Evolutionary conservation across 2,113 vertebrate genomes (phyloP).

Genomic region (Pomatostomus ruficeps): DNA sequence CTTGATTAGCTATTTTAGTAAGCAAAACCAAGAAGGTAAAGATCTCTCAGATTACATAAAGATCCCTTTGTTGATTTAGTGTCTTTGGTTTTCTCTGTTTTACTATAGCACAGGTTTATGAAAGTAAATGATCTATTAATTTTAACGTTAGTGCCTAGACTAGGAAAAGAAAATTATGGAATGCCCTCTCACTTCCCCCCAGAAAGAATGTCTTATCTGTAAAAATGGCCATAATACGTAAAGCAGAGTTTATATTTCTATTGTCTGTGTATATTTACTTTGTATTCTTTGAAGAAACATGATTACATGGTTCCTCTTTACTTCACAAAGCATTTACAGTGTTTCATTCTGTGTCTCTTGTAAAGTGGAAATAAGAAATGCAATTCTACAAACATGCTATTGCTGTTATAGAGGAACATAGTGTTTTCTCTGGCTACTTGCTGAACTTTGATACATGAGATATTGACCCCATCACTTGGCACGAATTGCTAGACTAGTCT

Average conservation of each 20-base stretch:
- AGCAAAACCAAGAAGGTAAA: neutral
- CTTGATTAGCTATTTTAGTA: neutral
- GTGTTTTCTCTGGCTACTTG: neutral
- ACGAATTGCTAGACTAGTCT: neutral
- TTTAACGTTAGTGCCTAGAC: neutral
- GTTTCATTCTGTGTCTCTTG: neutral
- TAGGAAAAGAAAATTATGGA: neutral
- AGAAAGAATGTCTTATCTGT: neutral
- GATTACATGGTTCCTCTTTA: neutral
- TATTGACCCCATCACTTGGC: neutral
- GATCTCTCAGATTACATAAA: neutral
- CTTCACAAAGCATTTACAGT: neutral
- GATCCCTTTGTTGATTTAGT: neutral
- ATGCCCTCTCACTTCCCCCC: accelerated
- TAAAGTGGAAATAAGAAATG: neutral
- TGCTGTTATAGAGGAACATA: neutral
- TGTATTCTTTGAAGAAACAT: neutral
- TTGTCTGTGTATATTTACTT: neutral
- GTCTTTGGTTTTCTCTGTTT: neutral
- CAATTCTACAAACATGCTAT: neutral
- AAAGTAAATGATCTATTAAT: neutral
- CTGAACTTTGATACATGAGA: neutral
- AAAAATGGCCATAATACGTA: accelerated
- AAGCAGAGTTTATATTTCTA: neutral
- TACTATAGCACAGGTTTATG: neutral